Conservation (phyloP, 2,797 vertebrate genomes). For the Microhierax caerulescens region DNA sequence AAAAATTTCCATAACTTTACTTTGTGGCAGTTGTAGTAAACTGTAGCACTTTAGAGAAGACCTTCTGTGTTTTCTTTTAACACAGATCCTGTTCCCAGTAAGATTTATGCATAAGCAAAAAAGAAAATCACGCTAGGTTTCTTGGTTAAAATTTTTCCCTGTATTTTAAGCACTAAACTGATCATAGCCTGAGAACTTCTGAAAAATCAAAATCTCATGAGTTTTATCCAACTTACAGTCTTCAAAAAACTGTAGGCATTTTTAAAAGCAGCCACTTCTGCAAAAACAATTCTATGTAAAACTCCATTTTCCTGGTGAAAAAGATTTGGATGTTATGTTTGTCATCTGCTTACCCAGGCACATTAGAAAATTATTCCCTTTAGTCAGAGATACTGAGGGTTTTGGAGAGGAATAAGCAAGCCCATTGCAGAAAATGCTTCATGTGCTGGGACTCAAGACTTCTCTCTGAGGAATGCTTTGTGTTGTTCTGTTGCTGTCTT, state of each 20-base stretch:
- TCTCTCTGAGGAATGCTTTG: not conserved
- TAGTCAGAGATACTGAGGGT: not conserved
- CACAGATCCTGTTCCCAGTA: slow-evolving; percentile 13
- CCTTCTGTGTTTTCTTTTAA: slow-evolving; percentile 50
- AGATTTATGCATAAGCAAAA: slow-evolving; percentile 42
- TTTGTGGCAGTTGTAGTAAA: slow-evolving; percentile 40
- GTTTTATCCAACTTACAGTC: not conserved
- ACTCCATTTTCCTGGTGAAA: not conserved
- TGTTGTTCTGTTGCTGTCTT: not conserved
- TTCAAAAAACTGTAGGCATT: not conserved
- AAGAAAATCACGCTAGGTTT: not conserved
- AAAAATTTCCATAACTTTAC: not conserved
- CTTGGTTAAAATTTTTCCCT: not conserved
- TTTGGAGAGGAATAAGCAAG: not conserved
- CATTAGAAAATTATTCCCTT: not conserved
- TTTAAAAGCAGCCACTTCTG: not conserved
- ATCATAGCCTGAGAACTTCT: slow-evolving; percentile 25
- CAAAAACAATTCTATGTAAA: not conserved
- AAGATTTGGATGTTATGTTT: not conserved
- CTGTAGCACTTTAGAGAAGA: slow-evolving; percentile 33
- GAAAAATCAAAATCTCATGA: not conserved
- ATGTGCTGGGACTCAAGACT: not conserved
- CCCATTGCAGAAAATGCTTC: not conserved
- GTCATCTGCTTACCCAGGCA: not conserved
- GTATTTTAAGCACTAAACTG: slow-evolving; percentile 32